phyloP scores from a whole-genome alignment of 2,113 vertebrate species.

The Nothocercus julius region DNA sequence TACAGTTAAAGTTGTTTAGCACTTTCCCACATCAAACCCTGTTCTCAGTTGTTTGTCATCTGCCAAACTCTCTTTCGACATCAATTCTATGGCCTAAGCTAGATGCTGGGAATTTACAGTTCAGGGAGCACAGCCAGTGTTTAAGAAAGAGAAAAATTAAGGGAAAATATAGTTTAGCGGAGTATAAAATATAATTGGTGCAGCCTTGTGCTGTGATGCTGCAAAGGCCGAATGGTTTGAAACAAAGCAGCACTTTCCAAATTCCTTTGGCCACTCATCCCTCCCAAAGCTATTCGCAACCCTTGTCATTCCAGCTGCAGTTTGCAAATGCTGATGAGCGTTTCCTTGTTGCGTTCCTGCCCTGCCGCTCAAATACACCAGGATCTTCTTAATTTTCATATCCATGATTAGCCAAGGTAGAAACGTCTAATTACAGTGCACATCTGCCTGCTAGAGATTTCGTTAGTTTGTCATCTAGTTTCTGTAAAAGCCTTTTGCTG shows the following conservation, averaged over 20 bases:
- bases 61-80: background rate
- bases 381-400: background rate
- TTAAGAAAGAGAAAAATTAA: background rate
- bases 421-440: background rate
- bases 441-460: background rate
- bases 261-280: background rate
- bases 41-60: background rate
- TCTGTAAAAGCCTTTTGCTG: background rate
- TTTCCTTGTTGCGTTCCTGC: fast-evolving
- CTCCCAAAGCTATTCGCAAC: fast-evolving
- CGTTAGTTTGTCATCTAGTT: background rate
- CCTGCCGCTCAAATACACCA: background rate
- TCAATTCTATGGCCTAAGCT: background rate
- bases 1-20: background rate
- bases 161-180: background rate
- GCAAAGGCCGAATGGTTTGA: background rate
- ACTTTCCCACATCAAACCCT: background rate
- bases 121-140: background rate
- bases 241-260: background rate
- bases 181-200: background rate
- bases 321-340: background rate
- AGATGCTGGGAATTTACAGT: background rate
- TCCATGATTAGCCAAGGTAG: fast-evolving
- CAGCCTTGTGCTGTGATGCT: background rate
- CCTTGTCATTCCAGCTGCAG: background rate